Evolutionary conservation across 92 coral and sea anemone species (phyloP), one percentile per base, ranked within the genome.

Genomic region (Zoanthus gigantus): DNA sequence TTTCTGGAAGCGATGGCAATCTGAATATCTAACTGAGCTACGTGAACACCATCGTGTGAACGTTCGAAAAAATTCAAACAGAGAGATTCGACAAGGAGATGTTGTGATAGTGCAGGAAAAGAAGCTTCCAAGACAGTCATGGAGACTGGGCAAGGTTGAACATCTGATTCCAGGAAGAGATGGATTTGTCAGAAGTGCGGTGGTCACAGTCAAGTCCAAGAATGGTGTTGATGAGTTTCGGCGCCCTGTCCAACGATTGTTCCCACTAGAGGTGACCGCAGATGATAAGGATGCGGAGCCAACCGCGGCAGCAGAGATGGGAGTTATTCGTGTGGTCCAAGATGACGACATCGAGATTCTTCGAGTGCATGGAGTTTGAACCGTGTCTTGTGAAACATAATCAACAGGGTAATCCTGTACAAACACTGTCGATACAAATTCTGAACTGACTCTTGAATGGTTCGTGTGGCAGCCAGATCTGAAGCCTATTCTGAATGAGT

Each of bases 1-100:
- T 57, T 78, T 87, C 67, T 87, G 90, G 78, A 65, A 63, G 50
- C 77, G 90, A 32, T 87, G 90, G 90, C 90, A 61, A 10, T 61
- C 90, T 11, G 85, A 87, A 58, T 90, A 90, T 48, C 29, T 90
- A 53, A 79, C 93, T 31, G 76, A 90, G 58, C 93, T 90, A 17
- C 80, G 90, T n/a, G 90, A 87, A 16, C 84, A 90, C 34, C 88
- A 90, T 76, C 79, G 79, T 7, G 81, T 29, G 14, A 68, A 66
- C 52, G 68, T 44, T n/a, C 50, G 93, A 66, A 83, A 76, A 13
- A 90, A 87, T 50, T 90, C 90, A 2, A 34, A 28, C 56, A 57
- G 76, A 44, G 57, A 90, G 23, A 78, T 90, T 56, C 82, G 69
- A 72, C 82, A 58, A 85, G 93, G 88, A 46, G 90, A 90, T 32